These are phyloP conservation scores for Kobus ellipsiprymnus DNA, from an alignment of 2,113 vertebrate species.

Conservation along the genomic window DNA sequence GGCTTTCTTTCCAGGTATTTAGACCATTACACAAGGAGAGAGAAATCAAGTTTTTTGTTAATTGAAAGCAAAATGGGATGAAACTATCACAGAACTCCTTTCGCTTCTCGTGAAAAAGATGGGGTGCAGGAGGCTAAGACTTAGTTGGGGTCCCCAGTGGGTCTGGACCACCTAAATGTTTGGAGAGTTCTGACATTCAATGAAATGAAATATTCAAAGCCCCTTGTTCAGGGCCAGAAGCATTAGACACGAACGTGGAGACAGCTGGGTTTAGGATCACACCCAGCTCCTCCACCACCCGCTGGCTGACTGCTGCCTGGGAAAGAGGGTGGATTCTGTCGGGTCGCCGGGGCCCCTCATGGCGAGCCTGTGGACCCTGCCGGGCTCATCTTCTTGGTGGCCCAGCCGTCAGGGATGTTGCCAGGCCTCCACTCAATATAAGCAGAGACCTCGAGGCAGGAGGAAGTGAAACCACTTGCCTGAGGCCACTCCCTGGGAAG, in stretches of 20 bases:
- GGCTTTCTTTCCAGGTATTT: background rate
- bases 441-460: fast-evolving
- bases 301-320: background rate
- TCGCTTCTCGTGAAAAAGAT: background rate
- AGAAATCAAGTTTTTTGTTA: background rate
- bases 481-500: fast-evolving
- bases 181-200: background rate
- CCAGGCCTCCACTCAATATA: fast-evolving
- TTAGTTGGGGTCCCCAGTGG: background rate
- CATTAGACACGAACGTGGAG: fast-evolving
- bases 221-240: fast-evolving
- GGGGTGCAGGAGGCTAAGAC: background rate
- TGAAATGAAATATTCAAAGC: background rate
- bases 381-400: fast-evolving
- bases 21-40: background rate
- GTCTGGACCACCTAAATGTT: background rate
- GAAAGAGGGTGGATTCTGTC: fast-evolving
- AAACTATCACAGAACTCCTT: background rate
- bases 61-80: background rate
- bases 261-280: fast-evolving
- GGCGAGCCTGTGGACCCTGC: fast-evolving
- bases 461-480: fast-evolving
- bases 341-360: fast-evolving
- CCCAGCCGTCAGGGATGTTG: fast-evolving
- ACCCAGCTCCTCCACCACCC: fast-evolving